Conservation (phyloP, 1,140 invertebrate genomes). For the Bombus fervidus region DNA sequence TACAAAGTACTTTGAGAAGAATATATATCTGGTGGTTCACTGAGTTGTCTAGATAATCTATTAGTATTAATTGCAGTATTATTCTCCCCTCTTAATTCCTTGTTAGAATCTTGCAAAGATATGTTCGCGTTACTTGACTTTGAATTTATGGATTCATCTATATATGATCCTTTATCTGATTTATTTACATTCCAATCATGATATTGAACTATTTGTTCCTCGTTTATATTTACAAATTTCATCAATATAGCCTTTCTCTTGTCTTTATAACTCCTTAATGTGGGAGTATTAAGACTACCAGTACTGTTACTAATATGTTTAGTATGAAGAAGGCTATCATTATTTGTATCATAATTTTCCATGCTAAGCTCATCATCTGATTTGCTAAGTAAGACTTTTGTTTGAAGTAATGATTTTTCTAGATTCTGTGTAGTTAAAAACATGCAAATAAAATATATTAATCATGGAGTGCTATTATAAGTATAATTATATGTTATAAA, state of each 20-base stretch:
- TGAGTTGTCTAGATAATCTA: constrained; percentile 68
- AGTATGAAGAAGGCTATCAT: constrained; percentile 70
- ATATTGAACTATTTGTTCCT: constrained; percentile 46
- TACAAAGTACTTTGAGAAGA: constrained; percentile 56
- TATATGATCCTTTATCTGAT: constrained; percentile 17
- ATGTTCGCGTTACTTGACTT: constrained; percentile 11
- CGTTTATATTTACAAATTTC: constrained; percentile 67
- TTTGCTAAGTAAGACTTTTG: constrained; percentile 76
- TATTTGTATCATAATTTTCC: constrained; percentile 72
- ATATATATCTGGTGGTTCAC: constrained; percentile 73
- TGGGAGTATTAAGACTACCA: constrained; percentile 74
- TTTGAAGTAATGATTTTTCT: constrained; percentile 69
- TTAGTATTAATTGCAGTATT: constrained; percentile 9
- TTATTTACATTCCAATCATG: constrained; percentile 15
- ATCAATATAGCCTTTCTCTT: constrained; percentile 65
- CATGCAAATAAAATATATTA: constrained; percentile 32
- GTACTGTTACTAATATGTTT: constrained; percentile 78
- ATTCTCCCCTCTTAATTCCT: background rate
- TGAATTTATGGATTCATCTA: constrained; percentile 24
- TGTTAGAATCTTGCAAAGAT: constrained; percentile 34
- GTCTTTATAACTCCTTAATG: constrained; percentile 57
- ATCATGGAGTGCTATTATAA: constrained; percentile 3
- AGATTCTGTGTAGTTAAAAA: constrained; percentile 65
- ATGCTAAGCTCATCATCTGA: constrained; percentile 79
- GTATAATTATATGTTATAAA: constrained; percentile 37